These are phyloP conservation scores for Rhipidura dahli DNA, from an alignment of 2,113 vertebrate species.

Conservation along the genomic window DNA sequence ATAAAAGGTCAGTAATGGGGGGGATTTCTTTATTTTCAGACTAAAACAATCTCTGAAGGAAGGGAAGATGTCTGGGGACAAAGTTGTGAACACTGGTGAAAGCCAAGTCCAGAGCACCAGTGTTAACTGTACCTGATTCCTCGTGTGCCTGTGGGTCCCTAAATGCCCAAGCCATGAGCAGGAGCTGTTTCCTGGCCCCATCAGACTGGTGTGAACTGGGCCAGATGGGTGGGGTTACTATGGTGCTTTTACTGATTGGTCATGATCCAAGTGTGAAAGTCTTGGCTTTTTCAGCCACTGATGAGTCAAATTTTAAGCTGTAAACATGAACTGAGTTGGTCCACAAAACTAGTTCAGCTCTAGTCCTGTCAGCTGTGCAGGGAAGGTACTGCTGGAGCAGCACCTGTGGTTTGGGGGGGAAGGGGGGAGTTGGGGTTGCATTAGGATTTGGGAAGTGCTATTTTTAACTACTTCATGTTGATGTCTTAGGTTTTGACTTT, in stretches of 20 bases:
- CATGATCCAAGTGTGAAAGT: rapidly evolving
- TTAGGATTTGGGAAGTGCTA: neutral
- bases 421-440: rapidly evolving
- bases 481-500: too few species aligned
- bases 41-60: rapidly evolving
- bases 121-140: rapidly evolving
- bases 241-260: rapidly evolving
- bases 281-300: rapidly evolving
- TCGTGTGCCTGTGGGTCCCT: rapidly evolving
- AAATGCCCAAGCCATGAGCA: rapidly evolving
- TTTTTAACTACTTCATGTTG: neutral
- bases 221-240: rapidly evolving
- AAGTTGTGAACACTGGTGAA: rapidly evolving
- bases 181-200: rapidly evolving
- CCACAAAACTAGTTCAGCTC: rapidly evolving
- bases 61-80: rapidly evolving
- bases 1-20: rapidly evolving
- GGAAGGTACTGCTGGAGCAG: neutral
- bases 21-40: rapidly evolving
- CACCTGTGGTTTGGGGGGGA: rapidly evolving
- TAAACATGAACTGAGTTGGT: neutral
- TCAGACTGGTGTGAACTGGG: rapidly evolving
- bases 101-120: rapidly evolving
- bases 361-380: rapidly evolving
- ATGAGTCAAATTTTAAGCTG: neutral